Base-by-base conservation (phyloP, 2,888 invertebrate genomes). In the Pyrochroa serraticornis region DNA sequence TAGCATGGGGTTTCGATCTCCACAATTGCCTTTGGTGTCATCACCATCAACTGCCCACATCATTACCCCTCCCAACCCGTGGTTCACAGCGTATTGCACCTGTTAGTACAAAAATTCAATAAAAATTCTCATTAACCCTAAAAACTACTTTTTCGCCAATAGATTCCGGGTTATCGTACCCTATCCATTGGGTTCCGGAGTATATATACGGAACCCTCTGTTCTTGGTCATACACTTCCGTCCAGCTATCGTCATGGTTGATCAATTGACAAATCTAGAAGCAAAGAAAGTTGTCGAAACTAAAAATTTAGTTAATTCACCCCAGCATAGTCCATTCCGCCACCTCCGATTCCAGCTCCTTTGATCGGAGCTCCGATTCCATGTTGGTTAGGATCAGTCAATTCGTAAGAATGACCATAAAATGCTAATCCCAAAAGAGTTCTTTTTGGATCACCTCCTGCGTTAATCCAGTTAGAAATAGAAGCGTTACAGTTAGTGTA, bases 381-480 rank as follows among this genome's bases (percentile, higher is more conserved):
- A 31, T 82, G 78, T 0, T 50, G 22, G 22, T 22, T 5, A 5
- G 36, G 36, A 36, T 36, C 36, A 36, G 36, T 5, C 12, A 36
- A 36, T 36, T 10, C 12, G 12, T 10, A 36, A 3, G 9, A 10
- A 5, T 36, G 9, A 10, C 36, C 36, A 6, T 36, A 92, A n/a
- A 86, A 80, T 0, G 88, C 87, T 31, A 90, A 76, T 0, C 92
- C 92, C 0, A 91, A 62, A 86, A 77, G 0, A 92, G 65, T 71
- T 92, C 91, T 1, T 83, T 78, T 0, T 82, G 76, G 1, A 82
- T 77, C 0, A 83, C 84, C 22, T 22, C 86, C 86, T 52, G 82
- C 79, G 1, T 76, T 73, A 5, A 84, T 60, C 84, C 84, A 86
- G 55, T 80, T 80, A 22, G 76, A 67, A 1, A 84, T 75, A 1